Conservation (phyloP, 1,140 invertebrate species). For the Ectropis grisescens region DNA sequence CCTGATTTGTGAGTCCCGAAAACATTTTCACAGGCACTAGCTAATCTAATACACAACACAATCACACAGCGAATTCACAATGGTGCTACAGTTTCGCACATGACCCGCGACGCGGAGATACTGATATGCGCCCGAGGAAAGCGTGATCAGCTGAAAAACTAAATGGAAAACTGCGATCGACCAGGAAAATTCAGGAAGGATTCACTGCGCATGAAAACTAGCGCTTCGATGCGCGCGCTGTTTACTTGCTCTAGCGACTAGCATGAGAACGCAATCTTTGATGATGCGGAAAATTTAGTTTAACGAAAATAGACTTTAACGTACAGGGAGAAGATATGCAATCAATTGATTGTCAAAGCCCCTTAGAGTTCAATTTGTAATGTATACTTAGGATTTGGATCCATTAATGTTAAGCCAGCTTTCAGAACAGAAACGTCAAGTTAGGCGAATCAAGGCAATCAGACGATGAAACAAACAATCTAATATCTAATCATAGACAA, state of each 20-base stretch:
- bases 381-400: too few relatives aligned
- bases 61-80: slow-evolving; percentile 49
- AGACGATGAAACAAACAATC: too few relatives aligned
- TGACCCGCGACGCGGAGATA: slow-evolving; percentile 50
- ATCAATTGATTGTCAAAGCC: too few relatives aligned
- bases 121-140: slow-evolving; percentile 52
- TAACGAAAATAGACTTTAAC: too few relatives aligned
- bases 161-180: slow-evolving; percentile 61
- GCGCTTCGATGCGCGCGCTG: slow-evolving; percentile 49
- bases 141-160: slow-evolving; percentile 68
- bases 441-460: too few relatives aligned
- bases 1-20: slow-evolving; percentile 87
- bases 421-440: too few relatives aligned
- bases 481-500: too few relatives aligned
- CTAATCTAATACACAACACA: slow-evolving; percentile 54
- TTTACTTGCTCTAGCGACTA: slow-evolving; percentile 22
- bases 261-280: too few relatives aligned
- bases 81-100: slow-evolving; percentile 56
- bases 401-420: too few relatives aligned
- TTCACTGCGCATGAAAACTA: slow-evolving; percentile 66
- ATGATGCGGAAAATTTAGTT: too few relatives aligned
- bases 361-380: too few relatives aligned
- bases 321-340: too few relatives aligned
- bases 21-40: slow-evolving; percentile 77
- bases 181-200: slow-evolving; percentile 42